Evolutionary conservation across 2,113 vertebrate genomes (phyloP).

Genomic region (human): GRCh38 chr1:34787501-34788000

Average conservation of each 20-base stretch:
- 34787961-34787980: neutral
- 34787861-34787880: neutral
- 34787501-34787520: neutral
- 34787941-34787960: neutral
- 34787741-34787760: neutral
- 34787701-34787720: neutral
- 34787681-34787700: neutral
- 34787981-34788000: neutral
- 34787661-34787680: neutral
- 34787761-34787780: neutral
- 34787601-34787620: neutral
- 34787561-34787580: neutral
- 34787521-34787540: neutral
- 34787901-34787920: neutral
- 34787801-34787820: neutral
- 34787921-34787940: too few species aligned
- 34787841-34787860: neutral
- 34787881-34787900: neutral
- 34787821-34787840: neutral
- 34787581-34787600: neutral
- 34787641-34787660: neutral
- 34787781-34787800: neutral
- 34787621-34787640: neutral
- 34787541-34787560: neutral
- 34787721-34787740: neutral